phyloP scores from a whole-genome alignment of 2,888 invertebrate species.

The Amblyteles armatorius region DNA sequence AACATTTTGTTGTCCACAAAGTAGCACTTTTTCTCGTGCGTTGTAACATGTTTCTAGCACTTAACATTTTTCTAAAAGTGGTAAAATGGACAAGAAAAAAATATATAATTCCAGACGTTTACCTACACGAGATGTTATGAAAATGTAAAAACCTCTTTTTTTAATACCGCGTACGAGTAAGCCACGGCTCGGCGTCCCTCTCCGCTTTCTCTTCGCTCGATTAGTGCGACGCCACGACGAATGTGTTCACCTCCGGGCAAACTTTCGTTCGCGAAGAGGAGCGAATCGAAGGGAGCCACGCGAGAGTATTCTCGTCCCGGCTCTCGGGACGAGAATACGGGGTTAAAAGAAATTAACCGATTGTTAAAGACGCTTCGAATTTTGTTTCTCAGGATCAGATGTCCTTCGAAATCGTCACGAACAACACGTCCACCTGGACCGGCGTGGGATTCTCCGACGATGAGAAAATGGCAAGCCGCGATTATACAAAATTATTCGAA shows the following conservation, averaged over 20 bases:
- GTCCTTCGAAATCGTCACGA: constrained; percentile 92
- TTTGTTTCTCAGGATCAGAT: constrained; percentile 88
- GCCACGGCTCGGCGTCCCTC: not conserved
- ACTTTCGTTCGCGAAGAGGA: constrained; percentile 68
- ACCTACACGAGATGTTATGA: too few relatives aligned
- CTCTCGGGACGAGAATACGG: not conserved
- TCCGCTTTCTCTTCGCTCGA: constrained; percentile 63
- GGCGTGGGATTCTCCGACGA: constrained; percentile 95
- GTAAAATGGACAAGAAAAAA: too few relatives aligned
- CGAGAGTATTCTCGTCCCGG: constrained; percentile 1
- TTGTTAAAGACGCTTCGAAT: constrained; percentile 9
- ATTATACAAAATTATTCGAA: not conserved
- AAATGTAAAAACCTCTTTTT: too few relatives aligned
- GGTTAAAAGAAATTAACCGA: constrained; percentile 1
- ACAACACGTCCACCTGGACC: constrained; percentile 93
- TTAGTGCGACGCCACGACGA: constrained; percentile 81
- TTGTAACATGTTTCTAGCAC: too few relatives aligned
- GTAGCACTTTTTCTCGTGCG: too few relatives aligned
- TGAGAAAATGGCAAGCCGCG: constrained; percentile 90
- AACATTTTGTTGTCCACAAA: too few relatives aligned
- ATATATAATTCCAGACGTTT: too few relatives aligned
- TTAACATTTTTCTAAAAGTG: too few relatives aligned
- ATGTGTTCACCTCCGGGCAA: constrained; percentile 75
- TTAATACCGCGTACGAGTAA: not conserved
- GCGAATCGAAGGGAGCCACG: constrained; percentile 46